Evolutionary conservation across 2,888 invertebrate genomes (phyloP).

Genomic region (Ceramica pisi): DNA sequence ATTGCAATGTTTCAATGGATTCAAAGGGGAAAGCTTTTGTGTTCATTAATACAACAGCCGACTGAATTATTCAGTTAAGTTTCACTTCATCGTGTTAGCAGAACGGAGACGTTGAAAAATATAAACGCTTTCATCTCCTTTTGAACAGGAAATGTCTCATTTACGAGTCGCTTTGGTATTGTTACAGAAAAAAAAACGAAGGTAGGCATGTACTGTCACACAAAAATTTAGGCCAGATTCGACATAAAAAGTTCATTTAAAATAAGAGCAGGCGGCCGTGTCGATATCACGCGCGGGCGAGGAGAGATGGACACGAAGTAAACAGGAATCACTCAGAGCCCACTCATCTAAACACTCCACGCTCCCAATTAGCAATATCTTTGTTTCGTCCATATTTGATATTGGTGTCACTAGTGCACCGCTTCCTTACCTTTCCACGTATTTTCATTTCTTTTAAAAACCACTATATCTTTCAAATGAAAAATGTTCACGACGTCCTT

Average conservation of each 20-base stretch:
- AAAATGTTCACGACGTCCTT: constrained; percentile 77
- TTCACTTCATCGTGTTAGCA: constrained; percentile 26
- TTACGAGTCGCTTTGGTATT: constrained; percentile 72
- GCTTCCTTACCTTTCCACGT: constrained; percentile 63
- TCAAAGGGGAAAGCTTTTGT: constrained; percentile 16
- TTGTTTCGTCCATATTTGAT: constrained; percentile 73
- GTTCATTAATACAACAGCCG: background rate
- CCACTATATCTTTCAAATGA: constrained; percentile 62
- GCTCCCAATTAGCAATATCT: constrained; percentile 73
- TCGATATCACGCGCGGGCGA: constrained; percentile 27
- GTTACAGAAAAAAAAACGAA: constrained; percentile 51
- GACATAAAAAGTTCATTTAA: constrained; percentile 34
- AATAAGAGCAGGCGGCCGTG: constrained; percentile 36
- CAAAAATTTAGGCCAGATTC: constrained; percentile 44
- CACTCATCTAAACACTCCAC: constrained; percentile 55
- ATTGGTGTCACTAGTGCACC: constrained; percentile 72
- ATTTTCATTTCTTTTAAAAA: constrained; percentile 63
- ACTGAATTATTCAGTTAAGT: constrained; percentile 37
- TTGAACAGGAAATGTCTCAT: constrained; percentile 80
- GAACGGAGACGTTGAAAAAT: constrained; percentile 74
- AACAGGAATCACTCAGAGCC: constrained; percentile 42
- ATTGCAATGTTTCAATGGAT: constrained; percentile 2
- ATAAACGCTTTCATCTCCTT: constrained; percentile 79
- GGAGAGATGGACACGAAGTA: constrained; percentile 35
- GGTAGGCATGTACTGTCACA: constrained; percentile 45